These are phyloP conservation scores for Lasioglossum pauxillum DNA, from an alignment of 2,888 invertebrate genomes.

Conservation along the genomic window DNA sequence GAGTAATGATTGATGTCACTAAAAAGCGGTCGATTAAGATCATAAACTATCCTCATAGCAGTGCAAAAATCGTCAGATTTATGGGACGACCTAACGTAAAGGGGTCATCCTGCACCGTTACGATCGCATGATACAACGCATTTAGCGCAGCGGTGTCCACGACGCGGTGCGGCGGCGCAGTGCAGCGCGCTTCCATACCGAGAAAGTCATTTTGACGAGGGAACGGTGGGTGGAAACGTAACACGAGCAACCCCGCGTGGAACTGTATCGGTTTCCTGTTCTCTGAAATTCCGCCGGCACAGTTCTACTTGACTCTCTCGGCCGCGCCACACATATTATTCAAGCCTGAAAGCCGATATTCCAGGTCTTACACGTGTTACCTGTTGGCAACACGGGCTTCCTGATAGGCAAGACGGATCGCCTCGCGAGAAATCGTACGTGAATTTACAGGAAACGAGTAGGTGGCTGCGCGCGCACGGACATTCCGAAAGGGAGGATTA, in stretches of 20 bases:
- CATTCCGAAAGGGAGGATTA: constrained; percentile 60
- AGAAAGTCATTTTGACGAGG: constrained; percentile 1
- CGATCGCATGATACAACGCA: constrained; percentile 4
- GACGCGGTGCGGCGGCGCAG: too few relatives aligned
- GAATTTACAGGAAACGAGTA: constrained; percentile 70
- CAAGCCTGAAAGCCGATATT: constrained; percentile 67
- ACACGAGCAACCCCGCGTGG: constrained; percentile 14
- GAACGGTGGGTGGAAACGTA: constrained; percentile 13
- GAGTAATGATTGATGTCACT: background rate
- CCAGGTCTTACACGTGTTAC: constrained; percentile 68
- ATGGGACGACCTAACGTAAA: background rate
- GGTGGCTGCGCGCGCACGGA: constrained; percentile 54
- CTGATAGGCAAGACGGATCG: constrained; percentile 71
- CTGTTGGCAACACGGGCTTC: constrained; percentile 68
- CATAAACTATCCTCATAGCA: background rate
- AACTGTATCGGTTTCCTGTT: constrained; percentile 53
- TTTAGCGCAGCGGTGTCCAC: background rate
- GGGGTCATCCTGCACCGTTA: constrained; percentile 1
- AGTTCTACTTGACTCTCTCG: constrained; percentile 42
- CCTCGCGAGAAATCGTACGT: constrained; percentile 57
- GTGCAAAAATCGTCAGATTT: constrained; percentile 5
- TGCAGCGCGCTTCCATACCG: background rate
- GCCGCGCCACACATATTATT: constrained; percentile 64
- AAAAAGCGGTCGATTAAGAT: background rate
- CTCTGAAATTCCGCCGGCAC: constrained; percentile 44